phyloP scores from a whole-genome alignment of 2,888 invertebrate genomes.

The Brachyptera putata region DNA sequence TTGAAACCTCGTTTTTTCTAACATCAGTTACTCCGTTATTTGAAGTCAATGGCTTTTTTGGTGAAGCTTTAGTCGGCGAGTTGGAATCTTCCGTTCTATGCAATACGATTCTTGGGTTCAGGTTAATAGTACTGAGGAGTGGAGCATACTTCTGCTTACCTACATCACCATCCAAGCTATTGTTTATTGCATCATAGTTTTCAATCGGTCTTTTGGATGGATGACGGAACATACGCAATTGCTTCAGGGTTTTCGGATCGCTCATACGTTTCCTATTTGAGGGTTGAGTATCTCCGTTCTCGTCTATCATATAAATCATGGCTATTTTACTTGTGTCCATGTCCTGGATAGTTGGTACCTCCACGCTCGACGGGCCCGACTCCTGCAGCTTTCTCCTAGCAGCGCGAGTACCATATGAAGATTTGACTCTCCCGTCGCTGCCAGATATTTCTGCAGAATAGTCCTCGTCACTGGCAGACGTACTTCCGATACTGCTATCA shows the following conservation, averaged over 20 bases:
- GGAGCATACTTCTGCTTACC: slow-evolving; percentile 34
- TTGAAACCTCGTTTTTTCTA: too few species aligned
- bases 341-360: too few species aligned
- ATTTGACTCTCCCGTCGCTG: too few species aligned
- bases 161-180: not conserved
- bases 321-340: too few species aligned
- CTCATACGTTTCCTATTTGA: slow-evolving; percentile 43
- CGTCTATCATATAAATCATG: not conserved
- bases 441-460: too few species aligned
- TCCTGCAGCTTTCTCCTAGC: too few species aligned
- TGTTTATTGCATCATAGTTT: not conserved
- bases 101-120: slow-evolving; percentile 47
- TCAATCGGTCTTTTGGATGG: slow-evolving; percentile 40
- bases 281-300: too few species aligned
- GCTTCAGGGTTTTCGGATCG: slow-evolving; percentile 52
- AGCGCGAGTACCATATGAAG: too few species aligned
- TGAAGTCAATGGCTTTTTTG: not conserved
- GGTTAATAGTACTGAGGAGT: slow-evolving; percentile 45
- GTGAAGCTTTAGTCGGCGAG: not conserved
- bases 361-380: too few species aligned
- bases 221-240: slow-evolving; percentile 51
- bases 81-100: not conserved
- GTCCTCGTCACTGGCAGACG: too few species aligned
- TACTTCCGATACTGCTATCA: too few species aligned
- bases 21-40: not conserved